These are phyloP conservation scores for Leptinotarsa lineolata DNA, from an alignment of 1,140 invertebrate genomes.

Conservation along the genomic window DNA sequence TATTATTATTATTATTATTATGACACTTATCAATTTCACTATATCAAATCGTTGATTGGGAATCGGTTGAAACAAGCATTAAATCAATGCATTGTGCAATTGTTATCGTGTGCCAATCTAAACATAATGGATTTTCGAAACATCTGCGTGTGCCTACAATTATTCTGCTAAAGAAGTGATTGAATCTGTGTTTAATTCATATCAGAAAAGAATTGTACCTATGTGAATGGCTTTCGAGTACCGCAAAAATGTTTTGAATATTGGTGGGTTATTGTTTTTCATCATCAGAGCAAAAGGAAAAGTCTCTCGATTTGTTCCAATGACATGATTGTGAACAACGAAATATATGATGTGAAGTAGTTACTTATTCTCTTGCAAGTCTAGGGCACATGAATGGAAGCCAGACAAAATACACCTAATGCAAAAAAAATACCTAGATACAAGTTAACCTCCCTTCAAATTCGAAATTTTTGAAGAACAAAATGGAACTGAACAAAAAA, in stretches of 20 bases:
- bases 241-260: background rate
- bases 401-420: too few relatives aligned
- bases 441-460: too few relatives aligned
- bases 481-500: too few relatives aligned
- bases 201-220: background rate
- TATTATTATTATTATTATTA: too few relatives aligned
- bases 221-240: background rate
- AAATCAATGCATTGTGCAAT: background rate
- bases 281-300: background rate
- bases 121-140: conserved; percentile 3
- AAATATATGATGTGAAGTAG: too few relatives aligned
- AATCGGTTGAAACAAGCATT: background rate
- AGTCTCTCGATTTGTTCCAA: background rate
- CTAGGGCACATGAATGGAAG: too few relatives aligned
- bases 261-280: background rate
- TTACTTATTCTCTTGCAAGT: too few relatives aligned
- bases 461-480: too few relatives aligned
- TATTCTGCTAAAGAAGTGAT: background rate
- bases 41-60: background rate
- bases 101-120: background rate
- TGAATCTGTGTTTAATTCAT: background rate
- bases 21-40: too few relatives aligned
- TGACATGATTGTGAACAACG: too few relatives aligned
- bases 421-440: too few relatives aligned
- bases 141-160: background rate